A percentile compares a stretch with the other conserved stretches of the same genome.
These are phyloP conservation scores for Clitarchus hookeri DNA, from an alignment of 2,888 invertebrate species.

Conservation along the genomic window DNA sequence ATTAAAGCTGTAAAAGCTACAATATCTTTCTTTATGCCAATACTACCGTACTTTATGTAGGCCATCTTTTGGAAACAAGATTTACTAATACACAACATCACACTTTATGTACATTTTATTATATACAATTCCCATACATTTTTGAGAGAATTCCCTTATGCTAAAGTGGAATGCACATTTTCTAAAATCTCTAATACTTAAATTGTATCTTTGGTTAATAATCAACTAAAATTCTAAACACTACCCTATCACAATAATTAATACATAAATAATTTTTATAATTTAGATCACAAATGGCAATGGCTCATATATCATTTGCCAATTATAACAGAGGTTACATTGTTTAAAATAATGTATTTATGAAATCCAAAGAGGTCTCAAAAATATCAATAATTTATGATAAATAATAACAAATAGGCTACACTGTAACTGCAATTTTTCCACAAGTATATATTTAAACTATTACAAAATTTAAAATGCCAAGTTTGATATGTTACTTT, in stretches of 20 bases:
- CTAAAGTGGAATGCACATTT: neutral
- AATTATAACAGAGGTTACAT: neutral
- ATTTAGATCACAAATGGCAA: neutral
- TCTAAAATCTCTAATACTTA: constrained; percentile 14
- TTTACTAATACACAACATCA: neutral
- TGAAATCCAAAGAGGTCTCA: neutral
- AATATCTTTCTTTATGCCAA: too few relatives aligned
- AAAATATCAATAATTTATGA: neutral
- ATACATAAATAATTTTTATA: neutral
- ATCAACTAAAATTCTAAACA: neutral
- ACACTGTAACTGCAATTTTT: neutral
- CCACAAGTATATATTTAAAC: too few relatives aligned
- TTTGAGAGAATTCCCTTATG: neutral
- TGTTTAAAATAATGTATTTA: neutral
- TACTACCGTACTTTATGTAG: neutral
- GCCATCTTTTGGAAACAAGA: neutral
- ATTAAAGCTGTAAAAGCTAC: too few relatives aligned
- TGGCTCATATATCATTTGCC: neutral
- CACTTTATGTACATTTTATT: constrained; percentile 14
- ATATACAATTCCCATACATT: constrained; percentile 14
- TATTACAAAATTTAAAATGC: too few relatives aligned
- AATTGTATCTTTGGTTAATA: constrained; percentile 9
- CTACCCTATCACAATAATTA: neutral
- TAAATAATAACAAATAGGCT: neutral
- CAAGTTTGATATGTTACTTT: too few relatives aligned